Base-by-base conservation (phyloP, 1,140 invertebrate species). In the Nylanderia fulva region DNA sequence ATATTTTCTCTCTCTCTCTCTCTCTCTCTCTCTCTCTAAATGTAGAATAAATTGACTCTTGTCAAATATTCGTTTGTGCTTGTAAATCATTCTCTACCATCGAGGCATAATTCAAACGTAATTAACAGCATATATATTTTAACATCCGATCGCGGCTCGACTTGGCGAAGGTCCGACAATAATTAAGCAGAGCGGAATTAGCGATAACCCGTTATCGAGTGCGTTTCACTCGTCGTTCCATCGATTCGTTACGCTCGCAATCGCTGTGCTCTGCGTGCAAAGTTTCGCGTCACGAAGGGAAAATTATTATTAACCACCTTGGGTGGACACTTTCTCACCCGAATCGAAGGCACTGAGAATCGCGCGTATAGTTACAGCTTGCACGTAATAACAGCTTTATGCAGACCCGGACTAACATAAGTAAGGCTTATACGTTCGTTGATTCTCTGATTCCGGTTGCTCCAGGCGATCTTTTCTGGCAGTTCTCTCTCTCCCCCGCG, bases 311-410 rank as follows among this genome's bases (percentile, higher is more conserved):
- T 85, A 84, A 76, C 42, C 58, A 72, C 27, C 21, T 64, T 27
- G 82, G 69, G 42, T 72, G 71, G 82, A 84, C 82, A 84, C 82
- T 75, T 84, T 84, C 82, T 74, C 71, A 75, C 82, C 27, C 60
- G 71, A 75, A 63, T 74, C 82, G 56, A 63, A 61, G 42, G 68
- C 52, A 60, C 21, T 13, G 79, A n/a, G n/a, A 72, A 69, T 60
- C 79, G 68, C 36, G 58, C 27, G 48, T 39, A n/a, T n/a, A n/a
- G 42, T 85, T 79, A 85, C 83, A 76, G 74, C 60, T 66, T 85
- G 74, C 82, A 36, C n/a, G 54, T 83, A 84, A 84, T 84, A 84
- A 84, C 80, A 84, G 71, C 29, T 83, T 84, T 52, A 76, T 21
- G 69, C 69, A 9, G 29, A 27, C 58, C 9, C 42, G 45, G 56